Percentiles rank a stretch among this genome's conserved stretches.
These are phyloP conservation scores for Drosophila putrida DNA, from an alignment of 2,888 invertebrate genomes.

Conservation along the genomic window DNA sequence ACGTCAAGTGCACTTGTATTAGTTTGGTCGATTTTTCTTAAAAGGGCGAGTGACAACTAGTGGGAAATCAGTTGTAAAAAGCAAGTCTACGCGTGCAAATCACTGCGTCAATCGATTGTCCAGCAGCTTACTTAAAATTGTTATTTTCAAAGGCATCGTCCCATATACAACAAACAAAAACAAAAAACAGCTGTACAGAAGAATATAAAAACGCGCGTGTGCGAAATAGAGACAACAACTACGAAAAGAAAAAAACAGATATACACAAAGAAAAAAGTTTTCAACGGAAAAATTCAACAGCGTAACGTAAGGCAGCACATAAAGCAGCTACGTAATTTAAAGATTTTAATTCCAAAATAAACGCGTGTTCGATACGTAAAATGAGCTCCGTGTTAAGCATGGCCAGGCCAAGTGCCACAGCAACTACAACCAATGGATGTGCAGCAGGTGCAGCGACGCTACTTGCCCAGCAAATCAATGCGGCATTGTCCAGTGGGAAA, in stretches of 20 bases:
- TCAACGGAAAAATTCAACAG: constrained; percentile 67
- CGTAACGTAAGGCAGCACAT: constrained; percentile 32
- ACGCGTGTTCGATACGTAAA: constrained; percentile 31
- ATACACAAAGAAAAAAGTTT: constrained; percentile 45
- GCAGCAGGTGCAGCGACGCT: constrained; percentile 46
- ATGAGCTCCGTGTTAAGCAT: constrained; percentile 82
- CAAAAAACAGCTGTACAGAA: constrained; percentile 66
- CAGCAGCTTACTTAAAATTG: constrained; percentile 17
- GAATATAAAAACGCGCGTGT: constrained; percentile 68
- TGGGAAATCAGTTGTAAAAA: constrained; percentile 76
- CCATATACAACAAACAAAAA: constrained; percentile 50
- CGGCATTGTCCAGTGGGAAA: constrained; percentile 50
- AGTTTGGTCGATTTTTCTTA: constrained; percentile 75
- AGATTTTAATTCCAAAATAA: background rate
- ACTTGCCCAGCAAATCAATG: constrained; percentile 60
- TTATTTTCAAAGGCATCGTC: constrained; percentile 8
- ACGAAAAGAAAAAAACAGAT: constrained; percentile 26
- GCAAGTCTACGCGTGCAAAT: constrained; percentile 63
- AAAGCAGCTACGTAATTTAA: constrained; percentile 46
- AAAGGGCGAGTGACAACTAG: constrained; percentile 58
- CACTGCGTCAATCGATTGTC: constrained; percentile 27
- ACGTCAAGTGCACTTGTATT: constrained; percentile 51
- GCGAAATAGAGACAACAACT: constrained; percentile 51
- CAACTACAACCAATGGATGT: constrained; percentile 48
- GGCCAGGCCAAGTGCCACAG: constrained; percentile 66